Base-by-base conservation (phyloP, 2,888 invertebrate species). In the Lutraria lutraria region DNA sequence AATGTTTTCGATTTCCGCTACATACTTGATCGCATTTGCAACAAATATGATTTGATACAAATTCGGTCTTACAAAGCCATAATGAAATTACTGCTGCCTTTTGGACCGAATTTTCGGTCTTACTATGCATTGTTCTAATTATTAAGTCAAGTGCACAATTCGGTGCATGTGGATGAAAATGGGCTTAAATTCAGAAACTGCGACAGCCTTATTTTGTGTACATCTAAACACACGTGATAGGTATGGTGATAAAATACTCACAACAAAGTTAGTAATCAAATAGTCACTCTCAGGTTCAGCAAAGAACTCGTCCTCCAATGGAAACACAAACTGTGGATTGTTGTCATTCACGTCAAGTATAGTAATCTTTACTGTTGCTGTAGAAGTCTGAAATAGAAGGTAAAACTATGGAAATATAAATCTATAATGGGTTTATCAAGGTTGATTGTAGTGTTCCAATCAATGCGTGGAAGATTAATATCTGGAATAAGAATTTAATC, bases 301-400 rank as follows among this genome's bases (percentile, higher is more conserved):
- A 2, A 34, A 53, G 21, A 92, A 83, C 15, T 83, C 76, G 16
- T 83, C 52, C 1, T 31, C 84, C 19, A 76, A n/a, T 19, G 72
- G 81, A 2, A 88, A 76, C 21, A 79, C 63, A 12, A 92, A 54
- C 10, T 85, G 89, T 12, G 95, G 95, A n/a, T 93, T 94, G 85
- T 95, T 94, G 90, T 95, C 95, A 63, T 95, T 94, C 0, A 94
- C 93, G 83, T 92, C 90, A 1, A 81, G 29, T 0, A 92, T 84
- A 1, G 52, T 63, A 10, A 92, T 91, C 8, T 86, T 81, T 0
- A 94, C 93, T 0, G 92, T 91, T 6, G 93, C 89, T 15, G 89
- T 92, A 4, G 94, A 92, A 12, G 92, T 91, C 94, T 94, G 89
- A 29, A 76, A 89, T 76, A 83, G 21, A 21, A 16, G 25, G 52